Evolutionary conservation across 2,888 invertebrate species (phyloP).

Genomic region (Cephonodes hylas): DNA sequence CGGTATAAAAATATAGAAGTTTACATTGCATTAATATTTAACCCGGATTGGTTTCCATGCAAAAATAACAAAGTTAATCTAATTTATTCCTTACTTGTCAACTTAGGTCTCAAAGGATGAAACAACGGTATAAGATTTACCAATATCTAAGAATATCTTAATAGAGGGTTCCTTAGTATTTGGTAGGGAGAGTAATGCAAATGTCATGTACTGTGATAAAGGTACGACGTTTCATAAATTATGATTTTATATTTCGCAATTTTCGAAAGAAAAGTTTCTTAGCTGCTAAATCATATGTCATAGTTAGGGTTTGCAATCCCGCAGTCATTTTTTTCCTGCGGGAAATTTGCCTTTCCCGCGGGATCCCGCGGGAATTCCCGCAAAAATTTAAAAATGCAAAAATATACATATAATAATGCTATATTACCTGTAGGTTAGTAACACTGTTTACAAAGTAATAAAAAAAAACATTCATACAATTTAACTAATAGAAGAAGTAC

Average conservation of each 20-base stretch:
- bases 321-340: no score
- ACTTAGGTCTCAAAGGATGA: neutral
- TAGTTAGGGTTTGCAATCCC: no score
- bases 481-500: no score
- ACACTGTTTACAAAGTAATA: no score
- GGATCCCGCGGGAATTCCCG: no score
- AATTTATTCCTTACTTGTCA: neutral
- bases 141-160: neutral
- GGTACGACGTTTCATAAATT: conserved; percentile 5
- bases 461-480: no score
- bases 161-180: neutral
- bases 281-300: neutral
- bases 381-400: no score
- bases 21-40: neutral
- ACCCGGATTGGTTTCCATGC: neutral
- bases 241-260: neutral
- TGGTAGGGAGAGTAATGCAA: conserved; percentile 7
- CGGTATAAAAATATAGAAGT: no score
- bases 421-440: no score
- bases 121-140: neutral
- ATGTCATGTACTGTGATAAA: conserved; percentile 7
- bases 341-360: no score
- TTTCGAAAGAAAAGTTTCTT: neutral
- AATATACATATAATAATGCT: no score
- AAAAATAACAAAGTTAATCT: neutral